phyloP scores from a whole-genome alignment of 2,888 invertebrate species.

The Drosophila melanocephala region DNA sequence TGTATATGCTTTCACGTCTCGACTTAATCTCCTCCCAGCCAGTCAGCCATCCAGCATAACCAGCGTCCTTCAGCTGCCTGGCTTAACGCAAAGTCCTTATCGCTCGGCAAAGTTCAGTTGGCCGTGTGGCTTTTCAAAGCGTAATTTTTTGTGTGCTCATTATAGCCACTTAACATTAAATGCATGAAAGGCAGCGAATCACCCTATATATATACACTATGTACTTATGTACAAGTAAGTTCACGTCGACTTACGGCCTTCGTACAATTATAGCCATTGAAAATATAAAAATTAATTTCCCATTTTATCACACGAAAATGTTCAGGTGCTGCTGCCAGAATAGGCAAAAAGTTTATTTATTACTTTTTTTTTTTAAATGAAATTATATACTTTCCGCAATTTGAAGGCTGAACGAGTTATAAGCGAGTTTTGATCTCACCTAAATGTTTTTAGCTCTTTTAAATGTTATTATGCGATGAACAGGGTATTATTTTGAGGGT shows the following conservation, averaged over 20 bases:
- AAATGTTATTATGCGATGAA: neutral
- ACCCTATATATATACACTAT: constrained; percentile 32
- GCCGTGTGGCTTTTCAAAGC: constrained; percentile 46
- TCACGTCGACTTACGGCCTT: constrained; percentile 14
- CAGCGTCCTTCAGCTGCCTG: constrained; percentile 1
- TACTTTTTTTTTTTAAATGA: neutral
- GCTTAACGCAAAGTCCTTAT: constrained; percentile 29
- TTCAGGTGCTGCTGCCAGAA: constrained; percentile 29
- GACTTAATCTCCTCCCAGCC: neutral
- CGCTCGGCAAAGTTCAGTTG: constrained; percentile 35
- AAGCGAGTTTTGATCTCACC: neutral
- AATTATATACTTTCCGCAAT: neutral
- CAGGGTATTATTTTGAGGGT: neutral
- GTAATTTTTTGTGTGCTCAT: constrained; percentile 77
- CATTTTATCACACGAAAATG: constrained; percentile 61
- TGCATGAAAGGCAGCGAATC: constrained; percentile 54
- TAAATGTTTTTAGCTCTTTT: neutral
- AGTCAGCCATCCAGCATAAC: neutral
- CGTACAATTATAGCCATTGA: constrained; percentile 31
- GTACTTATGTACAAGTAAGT: constrained; percentile 3
- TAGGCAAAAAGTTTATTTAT: neutral
- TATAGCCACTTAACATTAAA: constrained; percentile 74
- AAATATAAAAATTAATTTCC: constrained; percentile 63
- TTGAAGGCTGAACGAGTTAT: neutral
- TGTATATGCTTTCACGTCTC: constrained; percentile 50